phyloP scores from a whole-genome alignment of 2,888 invertebrate species.

The Lasioglossum figueresi region DNA sequence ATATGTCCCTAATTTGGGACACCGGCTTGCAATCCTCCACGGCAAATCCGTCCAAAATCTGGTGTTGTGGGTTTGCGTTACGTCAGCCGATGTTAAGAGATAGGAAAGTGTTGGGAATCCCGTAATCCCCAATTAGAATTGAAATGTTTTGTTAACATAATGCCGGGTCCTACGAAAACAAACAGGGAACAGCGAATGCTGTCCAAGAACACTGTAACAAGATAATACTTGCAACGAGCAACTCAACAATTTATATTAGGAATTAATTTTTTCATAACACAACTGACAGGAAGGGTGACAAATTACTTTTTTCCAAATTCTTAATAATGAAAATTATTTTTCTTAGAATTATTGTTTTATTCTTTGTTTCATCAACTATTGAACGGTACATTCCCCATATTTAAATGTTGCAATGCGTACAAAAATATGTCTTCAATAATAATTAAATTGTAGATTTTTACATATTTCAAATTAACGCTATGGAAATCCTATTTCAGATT shows the following conservation, averaged over 20 bases:
- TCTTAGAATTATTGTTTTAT: background rate
- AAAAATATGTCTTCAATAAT: too few relatives aligned
- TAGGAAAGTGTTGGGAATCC: background rate
- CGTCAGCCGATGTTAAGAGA: conserved; percentile 4
- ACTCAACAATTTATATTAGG: background rate
- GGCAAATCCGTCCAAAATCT: conserved; percentile 11
- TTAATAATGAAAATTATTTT: background rate
- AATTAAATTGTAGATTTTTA: too few relatives aligned
- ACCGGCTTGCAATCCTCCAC: conserved; percentile 4
- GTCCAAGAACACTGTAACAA: background rate
- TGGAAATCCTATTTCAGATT: background rate
- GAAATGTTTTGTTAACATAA: background rate
- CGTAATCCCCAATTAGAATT: background rate
- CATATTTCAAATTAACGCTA: background rate
- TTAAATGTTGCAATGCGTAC: too few relatives aligned
- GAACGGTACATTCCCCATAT: too few relatives aligned
- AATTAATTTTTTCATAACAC: background rate
- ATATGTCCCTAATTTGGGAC: conserved; percentile 11
- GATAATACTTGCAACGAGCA: background rate
- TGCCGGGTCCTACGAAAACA: background rate
- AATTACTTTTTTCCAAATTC: background rate
- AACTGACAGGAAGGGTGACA: background rate
- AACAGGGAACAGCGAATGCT: background rate
- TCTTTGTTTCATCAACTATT: too few relatives aligned
- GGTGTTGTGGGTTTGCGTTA: conserved; percentile 4